Percentiles rank a stretch among this genome's conserved stretches.
Conservation (phyloP, 1,140 invertebrate genomes). For the Drosophila pallidifrons region DNA sequence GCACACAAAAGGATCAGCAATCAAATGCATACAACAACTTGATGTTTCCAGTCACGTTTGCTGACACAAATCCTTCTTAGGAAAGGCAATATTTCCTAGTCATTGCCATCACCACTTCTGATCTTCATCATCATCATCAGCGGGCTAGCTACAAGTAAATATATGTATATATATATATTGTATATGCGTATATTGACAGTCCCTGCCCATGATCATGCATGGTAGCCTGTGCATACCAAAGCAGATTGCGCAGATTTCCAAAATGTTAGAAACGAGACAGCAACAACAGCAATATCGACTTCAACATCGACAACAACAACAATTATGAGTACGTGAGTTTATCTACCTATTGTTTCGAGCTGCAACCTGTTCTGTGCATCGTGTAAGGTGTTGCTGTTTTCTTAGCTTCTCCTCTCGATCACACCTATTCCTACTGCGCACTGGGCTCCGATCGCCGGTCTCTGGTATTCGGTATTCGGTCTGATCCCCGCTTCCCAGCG, state of each 20-base stretch:
- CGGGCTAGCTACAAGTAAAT: conserved; percentile 19
- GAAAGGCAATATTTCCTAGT: conserved; percentile 82
- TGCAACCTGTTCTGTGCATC: conserved; percentile 77
- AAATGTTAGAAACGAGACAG: conserved; percentile 72
- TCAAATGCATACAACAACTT: conserved; percentile 66
- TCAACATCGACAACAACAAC: conserved; percentile 41
- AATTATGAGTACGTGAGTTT: conserved; percentile 74
- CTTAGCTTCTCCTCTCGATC: conserved; percentile 46
- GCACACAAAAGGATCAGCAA: conserved; percentile 75
- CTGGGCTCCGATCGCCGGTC: not conserved
- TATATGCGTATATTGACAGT: conserved; percentile 56
- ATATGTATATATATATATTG: conserved; percentile 16
- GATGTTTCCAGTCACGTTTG: conserved; percentile 80
- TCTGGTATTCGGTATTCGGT: conserved; percentile 12
- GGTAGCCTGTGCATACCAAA: conserved; percentile 70
- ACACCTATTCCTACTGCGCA: conserved; percentile 65
- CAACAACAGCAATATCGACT: conserved; percentile 19
- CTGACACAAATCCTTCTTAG: conserved; percentile 82
- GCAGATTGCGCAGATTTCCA: conserved; percentile 75
- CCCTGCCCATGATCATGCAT: conserved; percentile 30
- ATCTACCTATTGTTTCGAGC: conserved; percentile 73
- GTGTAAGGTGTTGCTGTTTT: conserved; percentile 65
- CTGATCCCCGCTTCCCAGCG: conserved; percentile 48
- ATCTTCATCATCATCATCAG: conserved; percentile 40
- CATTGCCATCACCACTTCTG: conserved; percentile 50